These are phyloP conservation scores for Epirrhoe tristata DNA, from an alignment of 2,888 invertebrate genomes.

Conservation along the genomic window DNA sequence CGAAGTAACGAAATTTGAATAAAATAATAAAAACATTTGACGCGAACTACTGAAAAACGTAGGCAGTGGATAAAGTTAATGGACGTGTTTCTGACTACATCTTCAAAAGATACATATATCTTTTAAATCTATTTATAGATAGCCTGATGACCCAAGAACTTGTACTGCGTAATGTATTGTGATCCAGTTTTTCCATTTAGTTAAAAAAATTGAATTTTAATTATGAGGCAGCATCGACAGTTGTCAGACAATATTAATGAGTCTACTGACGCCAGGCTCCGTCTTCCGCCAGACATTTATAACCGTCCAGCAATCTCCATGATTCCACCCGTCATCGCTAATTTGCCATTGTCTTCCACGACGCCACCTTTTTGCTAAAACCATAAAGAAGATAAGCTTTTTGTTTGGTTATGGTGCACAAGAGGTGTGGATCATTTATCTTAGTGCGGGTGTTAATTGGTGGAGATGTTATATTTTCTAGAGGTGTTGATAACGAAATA, in stretches of 20 bases:
- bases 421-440: slow-evolving; percentile 56
- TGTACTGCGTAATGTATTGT: no score
- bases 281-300: slow-evolving; percentile 60
- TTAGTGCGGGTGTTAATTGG: slow-evolving; percentile 52
- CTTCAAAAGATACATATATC: no score
- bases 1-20: no score
- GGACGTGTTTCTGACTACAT: no score
- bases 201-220: not conserved
- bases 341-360: slow-evolving; percentile 83
- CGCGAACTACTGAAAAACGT: no score
- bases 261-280: slow-evolving; percentile 50
- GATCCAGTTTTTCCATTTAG: not conserved
- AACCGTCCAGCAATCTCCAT: slow-evolving; percentile 64
- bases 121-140: no score
- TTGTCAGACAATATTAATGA: slow-evolving; percentile 44
- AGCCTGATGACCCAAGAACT: no score
- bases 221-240: slow-evolving; percentile 35
- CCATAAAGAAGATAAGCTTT: slow-evolving; percentile 82
- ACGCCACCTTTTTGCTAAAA: slow-evolving; percentile 80
- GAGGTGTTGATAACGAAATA: slow-evolving; percentile 4
- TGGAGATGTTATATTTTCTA: slow-evolving; percentile 43
- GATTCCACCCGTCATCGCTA: slow-evolving; percentile 84
- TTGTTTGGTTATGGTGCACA: slow-evolving; percentile 60
- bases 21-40: no score
- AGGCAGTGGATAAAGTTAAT: no score